These are phyloP conservation scores for Scomber scombrus DNA, from an alignment of 2,113 vertebrate species.

Conservation along the genomic window DNA sequence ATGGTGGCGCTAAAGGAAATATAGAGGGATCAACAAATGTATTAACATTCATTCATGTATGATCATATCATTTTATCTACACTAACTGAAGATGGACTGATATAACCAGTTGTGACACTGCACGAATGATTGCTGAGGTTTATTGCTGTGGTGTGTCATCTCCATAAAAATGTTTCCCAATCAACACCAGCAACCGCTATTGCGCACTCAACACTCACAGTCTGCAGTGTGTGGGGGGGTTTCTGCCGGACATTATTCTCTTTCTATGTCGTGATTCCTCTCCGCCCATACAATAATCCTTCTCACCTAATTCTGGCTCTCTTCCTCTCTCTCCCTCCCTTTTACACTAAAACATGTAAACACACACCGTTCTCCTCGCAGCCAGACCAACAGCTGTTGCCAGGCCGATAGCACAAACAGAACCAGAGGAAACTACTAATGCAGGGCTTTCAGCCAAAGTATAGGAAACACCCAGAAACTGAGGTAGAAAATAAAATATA, in stretches of 20 bases:
- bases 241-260: background rate
- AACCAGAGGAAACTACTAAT: conserved; percentile 56
- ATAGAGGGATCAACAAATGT: too few species aligned
- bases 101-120: background rate
- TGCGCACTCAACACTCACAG: too few species aligned
- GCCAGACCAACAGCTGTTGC: conserved; percentile 33
- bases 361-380: conserved; percentile 1
- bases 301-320: background rate
- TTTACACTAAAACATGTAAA: conserved; percentile 17
- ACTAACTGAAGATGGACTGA: background rate
- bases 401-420: conserved; percentile 63
- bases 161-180: background rate
- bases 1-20: too few species aligned
- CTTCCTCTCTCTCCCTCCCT: background rate
- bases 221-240: background rate
- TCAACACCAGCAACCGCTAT: too few species aligned
- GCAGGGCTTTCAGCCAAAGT: conserved; percentile 46
- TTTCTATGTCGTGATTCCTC: background rate
- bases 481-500: background rate
- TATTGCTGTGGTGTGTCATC: background rate
- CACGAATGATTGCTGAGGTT: background rate
- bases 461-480: conserved; percentile 51
- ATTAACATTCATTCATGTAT: too few species aligned
- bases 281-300: background rate
- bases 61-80: background rate